phyloP scores from a whole-genome alignment of 2,113 vertebrate species.

The Proteles cristata region DNA sequence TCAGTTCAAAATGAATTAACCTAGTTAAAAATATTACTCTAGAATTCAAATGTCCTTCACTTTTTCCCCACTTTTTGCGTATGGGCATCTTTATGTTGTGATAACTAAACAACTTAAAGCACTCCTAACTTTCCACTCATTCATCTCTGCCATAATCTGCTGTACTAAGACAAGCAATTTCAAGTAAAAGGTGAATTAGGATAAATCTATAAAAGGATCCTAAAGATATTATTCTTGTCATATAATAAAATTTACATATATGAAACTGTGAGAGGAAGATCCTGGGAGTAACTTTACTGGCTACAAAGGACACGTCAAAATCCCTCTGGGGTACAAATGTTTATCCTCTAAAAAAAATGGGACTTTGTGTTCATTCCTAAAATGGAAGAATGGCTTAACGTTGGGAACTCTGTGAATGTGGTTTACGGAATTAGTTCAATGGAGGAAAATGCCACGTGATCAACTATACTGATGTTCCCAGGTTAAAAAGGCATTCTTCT shows the following conservation, averaged over 20 bases:
- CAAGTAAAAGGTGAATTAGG: background rate
- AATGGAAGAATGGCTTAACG: background rate
- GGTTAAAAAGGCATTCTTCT: background rate
- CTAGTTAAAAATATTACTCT: background rate
- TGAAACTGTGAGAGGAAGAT: background rate
- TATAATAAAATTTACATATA: background rate
- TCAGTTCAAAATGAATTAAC: background rate
- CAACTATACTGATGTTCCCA: background rate
- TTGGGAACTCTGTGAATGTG: background rate
- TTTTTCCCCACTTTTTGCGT: background rate
- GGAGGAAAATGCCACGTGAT: background rate
- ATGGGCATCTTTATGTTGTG: background rate
- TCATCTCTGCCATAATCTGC: background rate
- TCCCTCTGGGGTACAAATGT: background rate
- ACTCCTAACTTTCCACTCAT: background rate
- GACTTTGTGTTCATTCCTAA: background rate
- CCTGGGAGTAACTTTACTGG: background rate
- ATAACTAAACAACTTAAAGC: background rate
- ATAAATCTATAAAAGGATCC: background rate
- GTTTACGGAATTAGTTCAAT: background rate
- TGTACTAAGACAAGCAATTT: background rate
- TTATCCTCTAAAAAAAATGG: conserved; percentile 31
- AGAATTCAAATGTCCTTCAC: background rate
- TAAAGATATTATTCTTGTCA: background rate
- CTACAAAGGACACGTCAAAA: background rate